Evolutionary conservation across 2,113 vertebrate genomes (phyloP), one percentile per base, ranked within the genome.

Genomic region (Chaetops frenatus): DNA sequence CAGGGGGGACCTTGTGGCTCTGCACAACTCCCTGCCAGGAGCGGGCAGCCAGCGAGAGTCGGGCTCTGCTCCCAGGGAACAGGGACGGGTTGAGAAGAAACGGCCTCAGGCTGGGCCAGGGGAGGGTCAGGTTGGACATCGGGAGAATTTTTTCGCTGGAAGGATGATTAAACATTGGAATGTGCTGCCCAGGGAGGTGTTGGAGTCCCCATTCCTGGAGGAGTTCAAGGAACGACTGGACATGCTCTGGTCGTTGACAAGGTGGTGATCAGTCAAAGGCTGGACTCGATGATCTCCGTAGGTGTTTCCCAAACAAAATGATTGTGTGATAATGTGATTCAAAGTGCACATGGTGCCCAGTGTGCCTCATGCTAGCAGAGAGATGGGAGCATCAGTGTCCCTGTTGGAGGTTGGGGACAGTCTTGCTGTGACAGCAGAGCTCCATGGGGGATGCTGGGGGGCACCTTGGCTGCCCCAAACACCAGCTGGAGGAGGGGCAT

Each of bases 61-160:
- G 11, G 42, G 51, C 61, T 50, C 10, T 76, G 61, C 61, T 48
- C 1, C 13, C 82, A 24, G 50, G 35, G 69, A 19, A 40, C 28
- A 36, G 48, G 38, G 33, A 38, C 58, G 56, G 40, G 48, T 62
- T 7, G 2, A 80, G 58, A 72, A 57, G 77, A 11, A 36, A 36
- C 6, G 19, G 60, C 33, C 60, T 73, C 51, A 33, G 7, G 21
- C 27, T 72, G 31, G 3, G 12, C 44, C 7, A 36, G 15, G 58
- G 19, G 1, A 51, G 33, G 44, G 0, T 50, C 22, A 5, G 16
- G 1, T 3, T 9, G 40, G 56, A 29, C 23, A 12, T 1, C 3
- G 6, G 50, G 15, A 35, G 27, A 28, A 28, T 58, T n/a, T 38
- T 16, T 58, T 42, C 8, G 2, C 14, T 19, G 36, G 3, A 45